Evolutionary conservation across 2,113 vertebrate genomes (phyloP), one percentile per base, ranked within the genome.

Genomic region (Anthoscopus minutus): DNA sequence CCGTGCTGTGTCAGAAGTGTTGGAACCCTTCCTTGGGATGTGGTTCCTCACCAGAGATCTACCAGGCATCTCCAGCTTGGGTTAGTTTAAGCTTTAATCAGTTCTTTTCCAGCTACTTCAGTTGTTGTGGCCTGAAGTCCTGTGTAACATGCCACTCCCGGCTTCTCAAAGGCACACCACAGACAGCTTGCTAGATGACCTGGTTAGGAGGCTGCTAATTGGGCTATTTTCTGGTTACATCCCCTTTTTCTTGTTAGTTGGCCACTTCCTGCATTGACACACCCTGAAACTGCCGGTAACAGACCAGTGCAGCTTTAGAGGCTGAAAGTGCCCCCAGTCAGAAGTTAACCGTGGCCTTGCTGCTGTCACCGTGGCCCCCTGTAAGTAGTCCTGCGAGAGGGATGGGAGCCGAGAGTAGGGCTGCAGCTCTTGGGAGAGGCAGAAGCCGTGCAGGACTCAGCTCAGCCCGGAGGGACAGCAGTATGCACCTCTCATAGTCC

Each of bases 1-100:
- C 62, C 0, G 0, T 37, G 44, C 6, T 27, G n/a, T 21, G 31
- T 17, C 15, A 42, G 53, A 38, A 1, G 1, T 6, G 13, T 5
- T 19, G 65, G 50, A 71, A 1, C n/a, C 44, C 31, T 37, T 30
- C 37, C 38, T 14, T 14, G 57, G 38, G 28, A 4, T 11, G 10
- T 38, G 22, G 61, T 33, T 33, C 37, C 57, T 51, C 30, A 1
- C 23, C 73, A 11, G 1, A 70, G 35, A 3, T 48, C 16, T 1
- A 31, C 67, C 37, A 37, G 31, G 67, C 35, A 5, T 38, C 88
- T 73, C 70, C 53, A 1, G 5, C 13, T 45, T 24, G 12, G 24
- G 4, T 11, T 51, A 38, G 6, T n/a, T 67, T 11, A 5, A n/a
- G 48, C 38, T 93, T 56, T 53, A 38, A 6, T 56, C 14, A 2